phyloP scores from a whole-genome alignment of 2,888 invertebrate genomes.

The Tanypteryx hageni region DNA sequence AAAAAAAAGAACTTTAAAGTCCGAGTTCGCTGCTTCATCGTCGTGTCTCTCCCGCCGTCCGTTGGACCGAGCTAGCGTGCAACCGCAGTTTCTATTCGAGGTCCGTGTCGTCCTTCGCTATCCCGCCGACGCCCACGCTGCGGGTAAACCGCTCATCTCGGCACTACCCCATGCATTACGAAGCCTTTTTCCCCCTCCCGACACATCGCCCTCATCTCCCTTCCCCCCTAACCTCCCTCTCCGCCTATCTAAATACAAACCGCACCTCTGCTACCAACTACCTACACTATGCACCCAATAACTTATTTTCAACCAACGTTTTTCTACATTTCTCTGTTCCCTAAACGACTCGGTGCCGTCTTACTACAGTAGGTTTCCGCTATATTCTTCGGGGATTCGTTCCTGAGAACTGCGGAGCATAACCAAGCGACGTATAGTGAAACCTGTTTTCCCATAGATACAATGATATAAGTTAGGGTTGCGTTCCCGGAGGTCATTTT shows the following conservation, averaged over 20 bases:
- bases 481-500: no score
- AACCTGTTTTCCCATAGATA: no score
- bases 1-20: background rate
- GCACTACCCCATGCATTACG: background rate
- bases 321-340: no score
- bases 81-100: background rate
- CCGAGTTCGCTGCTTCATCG: background rate
- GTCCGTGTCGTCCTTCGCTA: background rate
- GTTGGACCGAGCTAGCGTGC: background rate
- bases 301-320: no score
- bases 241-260: background rate
- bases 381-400: no score
- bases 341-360: no score
- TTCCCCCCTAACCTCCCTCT: background rate
- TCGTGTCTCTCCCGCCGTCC: background rate
- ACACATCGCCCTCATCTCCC: background rate
- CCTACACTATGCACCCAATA: no score
- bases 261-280: no score
- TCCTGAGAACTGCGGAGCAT: no score
- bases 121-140: background rate
- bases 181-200: background rate
- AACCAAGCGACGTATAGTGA: no score
- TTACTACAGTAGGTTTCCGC: no score
- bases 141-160: conserved; percentile 15
- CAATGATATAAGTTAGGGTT: no score